Conservation (phyloP, 2,888 invertebrate species). For the Strigamia crassipes region DNA sequence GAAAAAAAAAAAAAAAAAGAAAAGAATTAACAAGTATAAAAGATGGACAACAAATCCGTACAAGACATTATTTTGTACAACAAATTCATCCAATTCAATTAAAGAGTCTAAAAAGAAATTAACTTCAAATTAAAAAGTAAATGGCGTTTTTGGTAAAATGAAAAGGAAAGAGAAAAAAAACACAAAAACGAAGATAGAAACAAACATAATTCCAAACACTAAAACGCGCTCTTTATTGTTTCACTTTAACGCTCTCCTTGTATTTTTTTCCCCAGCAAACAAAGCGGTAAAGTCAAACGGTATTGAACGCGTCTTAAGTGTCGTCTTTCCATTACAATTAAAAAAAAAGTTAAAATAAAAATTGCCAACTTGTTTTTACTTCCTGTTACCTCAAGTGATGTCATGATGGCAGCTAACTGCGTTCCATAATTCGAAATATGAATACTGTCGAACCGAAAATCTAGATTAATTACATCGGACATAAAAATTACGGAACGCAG, state of each 20-base stretch:
- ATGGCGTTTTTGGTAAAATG: neutral
- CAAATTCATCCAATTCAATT: neutral
- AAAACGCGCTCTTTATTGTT: too few species aligned
- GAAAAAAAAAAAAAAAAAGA: constrained; percentile 24
- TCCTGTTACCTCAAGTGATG: constrained; percentile 17
- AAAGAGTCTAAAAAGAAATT: neutral
- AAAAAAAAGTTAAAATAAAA: neutral
- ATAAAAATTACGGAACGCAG: neutral
- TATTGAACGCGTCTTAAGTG: too few species aligned
- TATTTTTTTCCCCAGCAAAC: too few species aligned
- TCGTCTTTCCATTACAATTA: neutral
- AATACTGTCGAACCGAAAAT: neutral
- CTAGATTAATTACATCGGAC: neutral
- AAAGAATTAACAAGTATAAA: constrained; percentile 31
- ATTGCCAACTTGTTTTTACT: neutral
- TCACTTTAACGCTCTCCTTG: too few species aligned
- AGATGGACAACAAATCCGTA: constrained; percentile 25
- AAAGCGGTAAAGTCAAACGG: too few species aligned
- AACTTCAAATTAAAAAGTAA: neutral
- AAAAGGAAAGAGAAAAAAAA: neutral
- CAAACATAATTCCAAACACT: neutral
- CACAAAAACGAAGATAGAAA: neutral
- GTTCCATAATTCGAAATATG: neutral
- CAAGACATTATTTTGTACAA: constrained; percentile 16
- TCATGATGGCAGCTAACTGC: constrained; percentile 4